These are phyloP conservation scores for Acrobeloides nanus DNA, from an alignment of 2,888 invertebrate species.

Conservation along the genomic window DNA sequence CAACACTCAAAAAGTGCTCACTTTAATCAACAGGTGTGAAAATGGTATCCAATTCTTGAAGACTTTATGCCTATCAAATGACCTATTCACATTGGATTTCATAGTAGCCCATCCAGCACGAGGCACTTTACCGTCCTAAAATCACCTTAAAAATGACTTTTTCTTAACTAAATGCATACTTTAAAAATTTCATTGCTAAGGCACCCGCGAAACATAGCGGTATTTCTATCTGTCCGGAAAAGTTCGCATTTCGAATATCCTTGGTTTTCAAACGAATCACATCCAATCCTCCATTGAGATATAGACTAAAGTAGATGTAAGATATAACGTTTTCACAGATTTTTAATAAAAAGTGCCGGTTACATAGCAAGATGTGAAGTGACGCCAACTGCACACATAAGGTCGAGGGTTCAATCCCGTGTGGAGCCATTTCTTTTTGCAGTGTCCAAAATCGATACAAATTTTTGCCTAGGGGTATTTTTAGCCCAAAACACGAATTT, in stretches of 20 bases:
- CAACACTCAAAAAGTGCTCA: slow-evolving; percentile 8
- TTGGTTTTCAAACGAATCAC: slow-evolving; percentile 47
- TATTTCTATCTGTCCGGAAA: slow-evolving; percentile 30
- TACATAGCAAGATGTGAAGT: too few relatives aligned
- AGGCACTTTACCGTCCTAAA: slow-evolving; percentile 44
- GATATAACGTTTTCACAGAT: too few relatives aligned
- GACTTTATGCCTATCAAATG: slow-evolving; percentile 42
- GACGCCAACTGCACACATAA: too few relatives aligned
- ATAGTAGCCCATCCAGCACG: slow-evolving; percentile 51
- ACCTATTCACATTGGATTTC: slow-evolving; percentile 35
- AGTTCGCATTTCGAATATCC: slow-evolving; percentile 42
- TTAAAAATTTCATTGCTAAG: slow-evolving; percentile 23
- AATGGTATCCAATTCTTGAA: slow-evolving; percentile 42
- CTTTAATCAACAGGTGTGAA: slow-evolving; percentile 46
- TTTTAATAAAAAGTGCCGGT: too few relatives aligned
- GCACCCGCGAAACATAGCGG: slow-evolving; percentile 35
- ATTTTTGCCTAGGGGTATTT: too few relatives aligned
- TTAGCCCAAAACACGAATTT: too few relatives aligned
- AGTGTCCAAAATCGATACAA: too few relatives aligned
- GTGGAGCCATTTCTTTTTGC: too few relatives aligned
- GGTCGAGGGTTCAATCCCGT: too few relatives aligned
- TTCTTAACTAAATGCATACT: slow-evolving; percentile 8
- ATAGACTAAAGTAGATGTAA: slow-evolving; percentile 26
- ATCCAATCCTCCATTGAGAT: slow-evolving; percentile 39
- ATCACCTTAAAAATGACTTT: neutral